Percentiles rank a stretch among this genome's conserved stretches.
Conservation (phyloP, 2,797 vertebrate genomes). For the Valencia hispanica region DNA sequence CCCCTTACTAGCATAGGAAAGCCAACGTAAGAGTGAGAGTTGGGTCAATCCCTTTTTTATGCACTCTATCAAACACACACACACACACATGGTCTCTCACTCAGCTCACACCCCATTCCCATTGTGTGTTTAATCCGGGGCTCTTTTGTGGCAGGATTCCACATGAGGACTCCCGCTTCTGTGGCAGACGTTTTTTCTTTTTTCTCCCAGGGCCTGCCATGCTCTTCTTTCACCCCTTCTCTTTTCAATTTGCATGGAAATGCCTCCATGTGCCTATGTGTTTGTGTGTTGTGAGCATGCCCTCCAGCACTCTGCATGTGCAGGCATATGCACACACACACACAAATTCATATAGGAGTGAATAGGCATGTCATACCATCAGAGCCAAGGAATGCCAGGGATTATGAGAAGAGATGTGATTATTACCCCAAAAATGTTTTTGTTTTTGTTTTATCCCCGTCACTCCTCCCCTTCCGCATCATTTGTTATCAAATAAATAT, state of each 20-base stretch:
- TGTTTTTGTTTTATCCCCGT: slow-evolving; percentile 15
- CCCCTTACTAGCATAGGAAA: slow-evolving; percentile 25
- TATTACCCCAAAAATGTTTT: slow-evolving; percentile 84
- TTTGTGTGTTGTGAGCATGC: slow-evolving; percentile 68
- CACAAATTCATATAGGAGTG: slow-evolving; percentile 53
- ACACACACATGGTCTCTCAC: slow-evolving; percentile 36
- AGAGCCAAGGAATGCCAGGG: slow-evolving; percentile 80
- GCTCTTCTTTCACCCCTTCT: slow-evolving; percentile 77
- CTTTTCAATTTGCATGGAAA: slow-evolving; percentile 84
- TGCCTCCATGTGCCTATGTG: slow-evolving; percentile 69
- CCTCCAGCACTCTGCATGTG: slow-evolving; percentile 71
- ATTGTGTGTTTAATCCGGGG: slow-evolving; percentile 85
- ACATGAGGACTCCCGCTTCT: slow-evolving; percentile 80
- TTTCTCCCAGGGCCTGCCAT: slow-evolving; percentile 75
- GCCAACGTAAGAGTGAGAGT: slow-evolving; percentile 47
- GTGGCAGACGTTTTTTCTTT: slow-evolving; percentile 70
- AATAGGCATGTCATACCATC: slow-evolving; percentile 75
- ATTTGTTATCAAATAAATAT: too few species aligned
- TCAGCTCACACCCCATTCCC: slow-evolving; percentile 71
- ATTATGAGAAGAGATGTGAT: slow-evolving; percentile 82
- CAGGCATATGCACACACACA: slow-evolving; percentile 49
- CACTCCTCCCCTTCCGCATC: slow-evolving; percentile 31
- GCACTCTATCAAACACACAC: slow-evolving; percentile 15
- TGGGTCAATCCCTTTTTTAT: slow-evolving; percentile 48
- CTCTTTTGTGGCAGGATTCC: slow-evolving; percentile 84